Conservation (phyloP, 2,888 invertebrate species). For the Pristionchus japonicus region DNA sequence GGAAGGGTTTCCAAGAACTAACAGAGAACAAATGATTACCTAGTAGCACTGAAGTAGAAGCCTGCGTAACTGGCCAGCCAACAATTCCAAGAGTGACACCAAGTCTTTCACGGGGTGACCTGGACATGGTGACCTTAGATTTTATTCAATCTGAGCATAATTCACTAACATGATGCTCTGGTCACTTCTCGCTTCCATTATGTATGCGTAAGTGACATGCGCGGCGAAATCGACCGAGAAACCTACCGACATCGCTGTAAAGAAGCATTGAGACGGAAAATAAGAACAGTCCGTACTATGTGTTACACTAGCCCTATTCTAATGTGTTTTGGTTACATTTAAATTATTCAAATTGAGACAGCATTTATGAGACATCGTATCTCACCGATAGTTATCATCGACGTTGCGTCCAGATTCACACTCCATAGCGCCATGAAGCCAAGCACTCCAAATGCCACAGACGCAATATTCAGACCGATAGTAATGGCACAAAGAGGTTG, state of each 20-base stretch:
- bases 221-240: conserved; percentile 72
- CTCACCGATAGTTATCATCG: conserved; percentile 69
- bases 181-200: conserved; percentile 55
- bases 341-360: too few relatives aligned
- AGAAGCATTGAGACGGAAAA: neutral
- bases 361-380: neutral
- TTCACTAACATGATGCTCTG: neutral
- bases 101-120: conserved; percentile 49
- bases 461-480: conserved; percentile 62
- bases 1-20: too few relatives aligned
- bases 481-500: conserved; percentile 68
- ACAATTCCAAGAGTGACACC: conserved; percentile 58
- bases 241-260: conserved; percentile 69
- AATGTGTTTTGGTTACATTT: too few relatives aligned
- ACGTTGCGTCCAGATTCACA: conserved; percentile 69
- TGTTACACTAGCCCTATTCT: neutral
- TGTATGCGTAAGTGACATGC: conserved; percentile 69
- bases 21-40: neutral
- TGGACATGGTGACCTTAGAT: too few relatives aligned
- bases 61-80: conserved; percentile 69
- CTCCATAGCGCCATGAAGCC: conserved; percentile 64
- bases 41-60: conserved; percentile 64
- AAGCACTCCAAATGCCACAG: conserved; percentile 69
- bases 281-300: neutral
- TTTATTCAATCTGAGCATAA: neutral